phyloP scores from a whole-genome alignment of 2,113 vertebrate genomes.

The Octodon degus region DNA sequence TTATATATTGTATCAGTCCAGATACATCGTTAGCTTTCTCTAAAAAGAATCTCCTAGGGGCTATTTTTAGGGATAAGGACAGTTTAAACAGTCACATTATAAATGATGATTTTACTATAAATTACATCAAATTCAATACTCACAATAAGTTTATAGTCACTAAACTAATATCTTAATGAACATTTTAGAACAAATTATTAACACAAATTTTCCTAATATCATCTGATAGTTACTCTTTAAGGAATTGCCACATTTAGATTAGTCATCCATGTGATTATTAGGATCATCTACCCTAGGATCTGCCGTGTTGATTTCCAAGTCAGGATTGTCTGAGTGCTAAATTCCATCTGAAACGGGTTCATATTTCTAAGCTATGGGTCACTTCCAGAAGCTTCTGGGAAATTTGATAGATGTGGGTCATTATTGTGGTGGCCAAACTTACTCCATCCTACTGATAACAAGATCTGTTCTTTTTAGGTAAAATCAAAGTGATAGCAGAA shows the following conservation, averaged over 20 bases:
- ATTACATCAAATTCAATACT: neutral
- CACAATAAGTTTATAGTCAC: neutral
- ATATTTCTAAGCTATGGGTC: neutral
- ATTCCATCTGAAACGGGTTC: neutral
- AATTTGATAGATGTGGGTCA: neutral
- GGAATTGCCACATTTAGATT: neutral
- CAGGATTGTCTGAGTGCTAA: neutral
- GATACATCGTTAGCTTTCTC: neutral
- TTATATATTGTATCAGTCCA: neutral
- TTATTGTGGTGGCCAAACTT: neutral
- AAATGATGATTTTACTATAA: conserved; percentile 5
- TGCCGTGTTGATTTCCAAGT: neutral
- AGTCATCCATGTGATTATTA: neutral
- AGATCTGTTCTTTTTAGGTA: neutral
- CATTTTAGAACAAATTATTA: conserved; percentile 23
- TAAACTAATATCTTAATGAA: conserved; percentile 1
- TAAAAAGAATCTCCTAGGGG: neutral
- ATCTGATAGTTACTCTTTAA: conserved; percentile 41
- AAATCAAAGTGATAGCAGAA: neutral
- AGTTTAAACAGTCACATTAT: neutral
- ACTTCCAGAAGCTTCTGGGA: neutral
- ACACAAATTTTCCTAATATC: neutral
- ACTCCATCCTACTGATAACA: neutral
- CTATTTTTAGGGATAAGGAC: neutral
- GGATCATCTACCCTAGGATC: neutral